Base-by-base conservation (phyloP, 2,797 vertebrate genomes). In the Lithobates sylvaticus region DNA sequence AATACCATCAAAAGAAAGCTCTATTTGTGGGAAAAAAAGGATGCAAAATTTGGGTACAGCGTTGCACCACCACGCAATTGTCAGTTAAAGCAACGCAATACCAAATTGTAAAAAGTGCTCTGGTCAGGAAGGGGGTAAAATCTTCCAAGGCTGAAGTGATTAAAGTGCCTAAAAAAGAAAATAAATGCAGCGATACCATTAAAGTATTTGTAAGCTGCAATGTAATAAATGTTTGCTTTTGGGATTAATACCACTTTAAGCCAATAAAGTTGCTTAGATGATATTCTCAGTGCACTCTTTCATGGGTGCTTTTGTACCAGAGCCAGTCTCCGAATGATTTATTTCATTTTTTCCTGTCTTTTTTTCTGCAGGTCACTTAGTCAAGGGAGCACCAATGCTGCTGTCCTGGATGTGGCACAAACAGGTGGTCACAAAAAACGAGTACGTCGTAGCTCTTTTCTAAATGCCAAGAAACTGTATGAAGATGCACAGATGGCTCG, bases 401-500 rank as follows among this genome's bases (percentile, higher is more conserved):
- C 98, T 0, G 96, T 98, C 90, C 94, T 99, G 29, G 98, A 99
- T 86, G 97, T 99, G 16, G 97, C 95, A 2, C 98, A 98, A 94
- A 93, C 97, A 0, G 97, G 98, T 2, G 97, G 97, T 2, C 98
- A 99, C 91, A 99, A 99, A 93, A 99, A 99, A 94, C 94, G 98
- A 1, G 98, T 99, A 36, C 97, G 98, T 23, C 97, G 98, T 79
- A 99, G 98, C 92, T 99, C 98, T 89, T 99, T 99, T 91, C 96
- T 99, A 61, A 99, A 99, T 78, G 98, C 98, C 92, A 99, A 99
- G 94, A 99, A 99, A 92, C 94, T 99, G 44, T 99, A 99, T 5
- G 98, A 99, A 93, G 98, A 99, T 70, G 98, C 98, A 69, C 98
- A 99, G 92, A 99, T 99, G 98, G 97, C 98, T 88, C 94, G 98